Percentiles rank a stretch among this genome's conserved stretches.
Conservation (phyloP, 2,888 invertebrate species). For the Callimorpha dominula region DNA sequence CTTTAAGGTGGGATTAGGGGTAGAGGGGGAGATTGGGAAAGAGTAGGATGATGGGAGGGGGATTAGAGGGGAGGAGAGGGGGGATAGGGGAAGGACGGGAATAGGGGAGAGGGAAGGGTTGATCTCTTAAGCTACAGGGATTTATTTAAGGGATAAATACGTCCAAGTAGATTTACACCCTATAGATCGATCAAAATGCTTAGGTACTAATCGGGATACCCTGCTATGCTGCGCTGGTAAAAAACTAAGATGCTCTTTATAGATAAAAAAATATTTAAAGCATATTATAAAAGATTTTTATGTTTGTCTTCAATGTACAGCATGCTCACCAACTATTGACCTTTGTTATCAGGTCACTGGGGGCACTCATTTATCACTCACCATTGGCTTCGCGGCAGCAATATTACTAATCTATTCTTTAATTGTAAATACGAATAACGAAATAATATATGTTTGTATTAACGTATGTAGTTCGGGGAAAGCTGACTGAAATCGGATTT, state of each 20-base stretch:
- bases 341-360: neutral
- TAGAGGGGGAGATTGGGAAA: no score
- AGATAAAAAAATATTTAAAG: neutral
- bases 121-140: no score
- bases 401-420: neutral
- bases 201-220: neutral
- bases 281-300: neutral
- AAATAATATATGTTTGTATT: neutral
- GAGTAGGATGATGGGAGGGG: no score
- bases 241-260: neutral
- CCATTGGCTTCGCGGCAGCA: neutral
- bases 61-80: no score
- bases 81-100: no score
- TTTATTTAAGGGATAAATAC: no score
- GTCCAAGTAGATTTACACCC: no score
- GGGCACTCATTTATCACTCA: neutral
- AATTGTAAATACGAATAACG: neutral
- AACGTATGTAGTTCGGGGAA: neutral
- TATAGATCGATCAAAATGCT: neutral
- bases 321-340: neutral
- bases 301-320: neutral
- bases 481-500: neutral
- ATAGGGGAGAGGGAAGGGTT: no score
- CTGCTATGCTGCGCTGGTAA: neutral
- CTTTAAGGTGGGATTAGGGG: no score